Evolutionary conservation across 2,113 vertebrate genomes (phyloP), one percentile per base, ranked within the genome.

Genomic region (Peucedramus taeniatus): DNA sequence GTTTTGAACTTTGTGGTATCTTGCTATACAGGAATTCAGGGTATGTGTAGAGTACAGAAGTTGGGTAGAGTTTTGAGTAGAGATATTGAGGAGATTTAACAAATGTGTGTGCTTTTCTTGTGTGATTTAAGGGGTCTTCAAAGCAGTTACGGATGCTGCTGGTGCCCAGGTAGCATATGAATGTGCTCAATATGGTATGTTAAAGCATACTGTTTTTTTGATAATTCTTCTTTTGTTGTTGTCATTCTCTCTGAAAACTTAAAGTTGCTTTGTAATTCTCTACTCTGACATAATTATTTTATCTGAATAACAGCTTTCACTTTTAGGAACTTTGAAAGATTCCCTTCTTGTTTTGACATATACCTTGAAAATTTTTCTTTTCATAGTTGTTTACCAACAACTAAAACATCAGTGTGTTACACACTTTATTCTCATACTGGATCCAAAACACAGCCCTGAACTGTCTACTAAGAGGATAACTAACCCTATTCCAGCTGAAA

Each of bases 141-240:
- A 97, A 96, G 99, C 99, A 71, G 98, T 99, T 97, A 96, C 99
- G 96, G 97, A 98, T 81, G 97, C 97, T 91, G 99, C 99, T 81
- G 99, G 99, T 87, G 82, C 31, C 37, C 33, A 83, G 68, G 98
- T 99, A 31, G 95, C 97, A 94, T 13, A 4, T 0, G 98, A 99
- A 81, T 99, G 98, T 85, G 30, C 60, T 89, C 47, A 0, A 1
- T 90, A 98, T 39, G 98, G 99, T 99, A 98, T 92, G 96, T 89
- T 50, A 75, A 54, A 80, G 7, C 50, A 54, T 23, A 57, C 1
- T 30, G 3, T 78, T 93, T 79, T 49, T 75, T 51, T 45, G 13
- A 40, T 77, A 64, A 45, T 31, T 2, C 11, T 30, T 33, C 61
- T 61, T 26, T 66, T 82, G 23, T 50, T 49, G 6, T 31, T 47